Conservation (phyloP, 2,113 vertebrate species). For the Dasyprocta punctata region DNA sequence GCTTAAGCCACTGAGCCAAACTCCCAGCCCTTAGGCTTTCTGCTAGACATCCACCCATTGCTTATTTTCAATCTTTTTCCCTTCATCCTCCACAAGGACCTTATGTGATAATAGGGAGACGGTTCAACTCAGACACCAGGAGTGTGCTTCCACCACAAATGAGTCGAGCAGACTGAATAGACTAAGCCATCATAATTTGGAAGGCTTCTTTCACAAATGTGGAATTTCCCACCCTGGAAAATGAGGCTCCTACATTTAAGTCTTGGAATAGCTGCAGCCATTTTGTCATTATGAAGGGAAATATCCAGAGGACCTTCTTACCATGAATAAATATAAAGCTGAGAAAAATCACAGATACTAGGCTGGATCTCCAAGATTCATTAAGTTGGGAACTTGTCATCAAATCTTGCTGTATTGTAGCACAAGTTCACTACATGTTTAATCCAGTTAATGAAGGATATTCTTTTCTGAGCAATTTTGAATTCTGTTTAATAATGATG, state of each 20-base stretch:
- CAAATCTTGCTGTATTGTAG: background rate
- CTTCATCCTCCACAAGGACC: background rate
- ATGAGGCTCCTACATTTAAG: background rate
- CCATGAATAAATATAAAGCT: background rate
- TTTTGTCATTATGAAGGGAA: background rate
- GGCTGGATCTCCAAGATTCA: background rate
- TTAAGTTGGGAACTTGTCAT: background rate
- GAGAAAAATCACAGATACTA: background rate
- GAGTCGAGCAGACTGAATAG: background rate
- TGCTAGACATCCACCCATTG: background rate
- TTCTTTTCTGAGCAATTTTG: background rate
- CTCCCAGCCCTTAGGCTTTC: no score
- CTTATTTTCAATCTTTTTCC: background rate
- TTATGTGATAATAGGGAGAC: background rate
- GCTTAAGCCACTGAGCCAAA: no score
- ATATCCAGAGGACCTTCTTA: background rate
- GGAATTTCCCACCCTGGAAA: background rate
- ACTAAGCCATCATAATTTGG: background rate
- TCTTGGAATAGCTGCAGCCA: background rate
- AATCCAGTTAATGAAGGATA: background rate
- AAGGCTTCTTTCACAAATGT: background rate
- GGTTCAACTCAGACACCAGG: background rate
- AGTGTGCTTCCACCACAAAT: background rate
- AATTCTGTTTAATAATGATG: background rate
- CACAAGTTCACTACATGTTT: background rate